Evolutionary conservation across 2,113 vertebrate species (phyloP), one percentile per base, ranked within the genome.

Genomic region (Pyrgilauda ruficollis): DNA sequence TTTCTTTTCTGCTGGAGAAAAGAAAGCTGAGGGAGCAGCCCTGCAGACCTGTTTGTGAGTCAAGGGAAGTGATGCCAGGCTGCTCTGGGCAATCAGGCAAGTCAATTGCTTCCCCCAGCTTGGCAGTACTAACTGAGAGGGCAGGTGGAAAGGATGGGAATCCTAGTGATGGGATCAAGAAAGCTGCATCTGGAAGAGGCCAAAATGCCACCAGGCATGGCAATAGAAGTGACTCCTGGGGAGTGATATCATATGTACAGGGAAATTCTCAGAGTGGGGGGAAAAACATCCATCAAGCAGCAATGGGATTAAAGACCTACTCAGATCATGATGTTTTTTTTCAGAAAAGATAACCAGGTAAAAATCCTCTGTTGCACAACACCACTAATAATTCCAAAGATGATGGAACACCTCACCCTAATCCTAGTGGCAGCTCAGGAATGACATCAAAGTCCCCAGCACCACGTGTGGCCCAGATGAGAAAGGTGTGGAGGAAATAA

Each of bases 381-480:
- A 78, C 14, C 33, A 91, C 44, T 39, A 61, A 35, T n/a, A 41
- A 55, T 69, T 63, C 35, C 23, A 44, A 41, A 49, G 26, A 43
- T 41, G 72, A 62, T 43, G 37, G 30, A 55, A 43, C 15, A 35
- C 26, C 16, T 76, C 62, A 39, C 7, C 16, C 27, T 31, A 37
- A 55, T 22, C 15, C 49, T 44, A 49, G 43, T 30, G 31, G 13
- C n/a, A 41, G 14, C 6, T 55, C 12, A 35, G n/a, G 26, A 55
- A 15, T 69, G 30, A 31, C 15, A 22, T n/a, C 13, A 13, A 27
- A 30, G 24, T 35, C 6, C 24, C 10, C 63, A 55, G 47, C 17
- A 27, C 30, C 15, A 9, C 0, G 0, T 35, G 15, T 33, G 35
- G 13, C 49, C n/a, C 30, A 33, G 39, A 28, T 43, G n/a, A 55